Evolutionary conservation across 2,888 invertebrate genomes (phyloP).

Genomic region (Tuberolachnus salignus): DNA sequence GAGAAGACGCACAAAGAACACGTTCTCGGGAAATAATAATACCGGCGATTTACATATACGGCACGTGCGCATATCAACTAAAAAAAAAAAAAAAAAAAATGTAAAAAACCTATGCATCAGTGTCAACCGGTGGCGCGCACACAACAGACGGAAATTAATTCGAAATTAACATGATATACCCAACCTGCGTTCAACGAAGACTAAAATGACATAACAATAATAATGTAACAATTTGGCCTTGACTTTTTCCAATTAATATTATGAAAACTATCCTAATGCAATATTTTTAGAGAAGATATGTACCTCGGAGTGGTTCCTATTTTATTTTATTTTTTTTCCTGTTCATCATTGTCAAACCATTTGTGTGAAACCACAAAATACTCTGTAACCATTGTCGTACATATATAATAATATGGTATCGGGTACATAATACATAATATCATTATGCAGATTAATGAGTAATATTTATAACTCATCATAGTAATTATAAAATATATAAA

Average conservation of each 20-base stretch:
- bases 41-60: conserved; percentile 26
- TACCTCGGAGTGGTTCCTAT: neutral
- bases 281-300: neutral
- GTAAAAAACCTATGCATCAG: neutral
- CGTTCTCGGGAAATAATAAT: conserved; percentile 10
- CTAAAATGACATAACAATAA: conserved; percentile 12
- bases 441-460: no score
- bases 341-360: neutral
- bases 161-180: conserved; percentile 20
- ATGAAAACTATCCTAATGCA: neutral
- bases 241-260: conserved; percentile 28
- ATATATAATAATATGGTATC: neutral
- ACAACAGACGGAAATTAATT: conserved; percentile 42
- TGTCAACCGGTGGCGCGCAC: neutral
- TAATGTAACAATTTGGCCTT: conserved; percentile 10
- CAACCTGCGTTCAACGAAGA: neutral
- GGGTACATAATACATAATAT: neutral
- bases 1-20: conserved; percentile 9
- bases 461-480: no score
- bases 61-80: conserved; percentile 1
- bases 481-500: no score
- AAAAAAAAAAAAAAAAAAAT: neutral
- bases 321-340: neutral
- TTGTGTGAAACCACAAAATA: conserved; percentile 19
- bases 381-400: neutral